Conservation (phyloP, 2,113 vertebrate genomes). For the Greenwoodochromis staneri region DNA sequence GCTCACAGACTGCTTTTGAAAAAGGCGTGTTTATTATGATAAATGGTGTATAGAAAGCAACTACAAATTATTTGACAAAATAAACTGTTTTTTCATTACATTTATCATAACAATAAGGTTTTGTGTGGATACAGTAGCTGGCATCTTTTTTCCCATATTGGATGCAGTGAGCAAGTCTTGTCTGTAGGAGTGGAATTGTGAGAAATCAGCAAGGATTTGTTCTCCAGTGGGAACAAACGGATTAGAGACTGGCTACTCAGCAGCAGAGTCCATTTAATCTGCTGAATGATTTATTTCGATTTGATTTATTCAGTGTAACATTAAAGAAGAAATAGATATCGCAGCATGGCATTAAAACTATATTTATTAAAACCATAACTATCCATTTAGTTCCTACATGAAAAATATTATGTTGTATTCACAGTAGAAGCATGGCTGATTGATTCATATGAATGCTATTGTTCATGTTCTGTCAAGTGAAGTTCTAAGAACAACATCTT, state of each 20-base stretch:
- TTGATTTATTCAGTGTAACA: slow-evolving; percentile 15
- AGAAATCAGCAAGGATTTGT: slow-evolving; percentile 44
- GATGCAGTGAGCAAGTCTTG: not conserved
- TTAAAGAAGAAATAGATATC: not conserved
- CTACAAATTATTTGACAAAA: not conserved
- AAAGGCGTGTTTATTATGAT: not conserved
- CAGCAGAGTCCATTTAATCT: slow-evolving; percentile 40
- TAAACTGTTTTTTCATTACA: not conserved
- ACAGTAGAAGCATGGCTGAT: not conserved
- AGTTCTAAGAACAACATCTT: not conserved
- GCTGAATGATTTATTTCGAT: slow-evolving; percentile 42
- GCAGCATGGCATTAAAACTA: not conserved
- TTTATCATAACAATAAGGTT: not conserved
- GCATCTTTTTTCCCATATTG: not conserved
- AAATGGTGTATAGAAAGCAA: not conserved
- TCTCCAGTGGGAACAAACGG: slow-evolving; percentile 31
- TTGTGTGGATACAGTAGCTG: not conserved
- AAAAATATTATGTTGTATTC: not conserved
- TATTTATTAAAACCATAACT: not conserved
- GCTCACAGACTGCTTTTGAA: not conserved
- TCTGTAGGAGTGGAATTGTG: not conserved
- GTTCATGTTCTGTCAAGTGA: not conserved
- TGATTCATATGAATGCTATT: not conserved
- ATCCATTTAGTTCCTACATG: not conserved
- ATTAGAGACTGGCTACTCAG: slow-evolving; percentile 46